phyloP scores from a whole-genome alignment of 1,140 invertebrate genomes.

The Spodoptera frugiperda region DNA sequence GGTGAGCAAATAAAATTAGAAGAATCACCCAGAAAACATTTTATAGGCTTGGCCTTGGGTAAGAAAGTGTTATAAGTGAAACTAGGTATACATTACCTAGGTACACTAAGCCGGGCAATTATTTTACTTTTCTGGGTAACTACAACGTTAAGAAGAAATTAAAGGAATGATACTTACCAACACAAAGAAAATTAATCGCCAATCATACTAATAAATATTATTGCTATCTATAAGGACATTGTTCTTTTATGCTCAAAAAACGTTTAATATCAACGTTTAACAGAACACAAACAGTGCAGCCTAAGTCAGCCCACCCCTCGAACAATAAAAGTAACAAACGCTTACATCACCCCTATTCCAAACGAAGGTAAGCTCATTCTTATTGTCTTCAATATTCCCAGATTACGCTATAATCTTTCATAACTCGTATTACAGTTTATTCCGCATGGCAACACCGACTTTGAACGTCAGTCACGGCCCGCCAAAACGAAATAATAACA shows the following conservation, averaged over 20 bases:
- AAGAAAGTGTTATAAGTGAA: too few relatives aligned
- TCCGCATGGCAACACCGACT: slow-evolving; percentile 84
- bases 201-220: too few relatives aligned
- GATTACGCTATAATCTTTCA: slow-evolving; percentile 85
- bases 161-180: too few relatives aligned
- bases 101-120: too few relatives aligned
- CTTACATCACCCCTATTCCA: slow-evolving; percentile 64
- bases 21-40: neutral
- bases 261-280: neutral
- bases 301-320: slow-evolving; percentile 18
- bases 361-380: slow-evolving; percentile 80
- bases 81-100: too few relatives aligned
- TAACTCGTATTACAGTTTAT: slow-evolving; percentile 84
- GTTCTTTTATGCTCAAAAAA: neutral
- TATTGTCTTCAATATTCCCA: slow-evolving; percentile 86
- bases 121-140: too few relatives aligned
- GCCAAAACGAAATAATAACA: slow-evolving; percentile 85
- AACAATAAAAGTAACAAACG: slow-evolving; percentile 50
- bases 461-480: slow-evolving; percentile 79
- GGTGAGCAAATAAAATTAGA: neutral
- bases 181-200: neutral
- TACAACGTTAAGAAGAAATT: neutral
- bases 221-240: too few relatives aligned
- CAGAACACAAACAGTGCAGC: slow-evolving; percentile 1
- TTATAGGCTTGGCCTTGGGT: too few relatives aligned